Evolutionary conservation across 1,140 invertebrate genomes (phyloP), one percentile per base, ranked within the genome.

Genomic region (Pseudomyrmex gracilis): DNA sequence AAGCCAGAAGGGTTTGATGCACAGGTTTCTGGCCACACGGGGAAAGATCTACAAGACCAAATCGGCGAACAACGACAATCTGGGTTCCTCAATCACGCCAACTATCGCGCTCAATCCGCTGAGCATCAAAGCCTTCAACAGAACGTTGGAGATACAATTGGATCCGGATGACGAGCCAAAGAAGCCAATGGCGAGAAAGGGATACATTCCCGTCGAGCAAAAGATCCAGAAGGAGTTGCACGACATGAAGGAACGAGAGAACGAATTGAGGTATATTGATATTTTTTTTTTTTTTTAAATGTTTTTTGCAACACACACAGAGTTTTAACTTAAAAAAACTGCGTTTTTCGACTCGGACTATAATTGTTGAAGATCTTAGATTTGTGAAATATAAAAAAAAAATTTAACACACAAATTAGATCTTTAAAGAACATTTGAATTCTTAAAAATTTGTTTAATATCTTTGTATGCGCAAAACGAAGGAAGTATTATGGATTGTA

Each of bases 191-290:
- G 92, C 95, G 22, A 94, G 96, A 45, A 96, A 96, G 43, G 96
- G 96, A 22, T 97, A 95, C 87, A 95, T 96, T 1, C 96, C 96
- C 1, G 96, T 97, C 1, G 97, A 97, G 90, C 96, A 97, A 85
- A 97, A 97, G 91, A 97, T 97, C 74, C 96, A 97, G 90, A 96
- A 96, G 77, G 97, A 97, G 92, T 92, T 97, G 45, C 95, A 95
- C 91, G 96, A 97, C 86, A 96, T 97, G 95, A 96, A 96, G 87
- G 95, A 95, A 57, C 94, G 97, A 57, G 97, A 97, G 89, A 95
- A 96, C 73, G 97, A 97, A 89, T 93, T 97, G 13, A 97, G 96
- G 95, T 96, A 58, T 10, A 58, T 10, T 60, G 13, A 24, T 8
- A 55, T 5, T 73, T 71, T 22, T 84, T 12, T 5, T 73, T 71